Conservation (phyloP, 1,140 invertebrate species). For the Diorhabda elongata region DNA sequence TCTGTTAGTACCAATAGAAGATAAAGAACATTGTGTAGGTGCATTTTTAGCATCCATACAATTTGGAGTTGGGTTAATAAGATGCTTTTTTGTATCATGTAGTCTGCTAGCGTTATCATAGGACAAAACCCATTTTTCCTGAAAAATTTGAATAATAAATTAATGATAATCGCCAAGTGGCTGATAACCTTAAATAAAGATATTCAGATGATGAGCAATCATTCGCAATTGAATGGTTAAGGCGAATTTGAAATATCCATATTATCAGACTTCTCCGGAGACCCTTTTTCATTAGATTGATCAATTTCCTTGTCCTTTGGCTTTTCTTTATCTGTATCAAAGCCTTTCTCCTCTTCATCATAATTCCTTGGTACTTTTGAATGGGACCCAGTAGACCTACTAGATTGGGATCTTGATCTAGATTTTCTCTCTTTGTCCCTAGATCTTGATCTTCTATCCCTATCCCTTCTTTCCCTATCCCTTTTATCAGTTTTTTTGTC, state of each 20-base stretch:
- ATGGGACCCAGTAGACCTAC: conserved; percentile 27
- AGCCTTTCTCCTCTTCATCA: conserved; percentile 53
- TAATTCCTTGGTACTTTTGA: conserved; percentile 51
- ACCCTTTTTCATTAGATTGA: conserved; percentile 44
- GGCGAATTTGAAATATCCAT: conserved; percentile 57
- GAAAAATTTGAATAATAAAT: no score
- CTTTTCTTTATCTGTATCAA: conserved; percentile 43
- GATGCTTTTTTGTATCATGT: no score
- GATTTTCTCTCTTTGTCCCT: conserved; percentile 34
- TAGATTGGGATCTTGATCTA: conserved; percentile 21
- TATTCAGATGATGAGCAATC: no score
- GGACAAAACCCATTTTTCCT: no score
- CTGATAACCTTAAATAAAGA: no score
- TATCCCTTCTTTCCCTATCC: conserved; percentile 30
- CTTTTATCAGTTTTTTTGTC: conserved; percentile 38
- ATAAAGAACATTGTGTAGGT: no score
- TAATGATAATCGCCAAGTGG: no score
- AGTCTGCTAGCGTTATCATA: no score
- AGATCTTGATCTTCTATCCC: conserved; percentile 8
- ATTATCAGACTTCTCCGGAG: conserved; percentile 54
- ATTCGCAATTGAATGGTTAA: conserved; percentile 18
- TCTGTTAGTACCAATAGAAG: no score
- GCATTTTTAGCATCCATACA: no score
- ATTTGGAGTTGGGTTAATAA: no score
- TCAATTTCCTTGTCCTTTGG: conserved; percentile 28